Evolutionary conservation across 2,113 vertebrate genomes (phyloP).

Genomic region (Neolamprologus modestus): DNA sequence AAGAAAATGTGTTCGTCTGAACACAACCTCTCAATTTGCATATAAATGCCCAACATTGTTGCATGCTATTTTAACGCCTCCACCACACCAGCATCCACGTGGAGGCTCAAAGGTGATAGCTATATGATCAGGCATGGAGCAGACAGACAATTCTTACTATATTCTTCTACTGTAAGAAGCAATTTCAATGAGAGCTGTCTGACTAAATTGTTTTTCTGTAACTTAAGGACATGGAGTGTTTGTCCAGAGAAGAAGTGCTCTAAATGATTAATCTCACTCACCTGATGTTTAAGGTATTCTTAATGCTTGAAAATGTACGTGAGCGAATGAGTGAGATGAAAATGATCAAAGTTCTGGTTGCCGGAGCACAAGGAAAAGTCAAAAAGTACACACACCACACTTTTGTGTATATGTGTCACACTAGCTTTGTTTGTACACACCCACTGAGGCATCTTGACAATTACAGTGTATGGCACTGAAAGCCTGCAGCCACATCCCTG

Average conservation of each 20-base stretch:
- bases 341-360: not conserved
- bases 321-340: not conserved
- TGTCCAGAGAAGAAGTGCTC: not conserved
- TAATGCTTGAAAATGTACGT: not conserved
- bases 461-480: conserved; percentile 61
- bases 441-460: conserved; percentile 46
- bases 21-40: not conserved
- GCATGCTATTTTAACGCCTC: not conserved
- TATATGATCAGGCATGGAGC: not conserved
- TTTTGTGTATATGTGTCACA: not conserved
- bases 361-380: not conserved
- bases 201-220: not conserved
- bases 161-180: not conserved
- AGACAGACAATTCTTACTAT: not conserved
- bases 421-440: not conserved
- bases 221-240: not conserved
- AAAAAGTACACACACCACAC: not conserved
- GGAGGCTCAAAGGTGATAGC: not conserved
- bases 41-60: not conserved
- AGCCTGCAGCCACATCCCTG: conserved; percentile 59
- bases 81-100: not conserved
- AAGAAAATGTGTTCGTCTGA: not conserved
- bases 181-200: not conserved
- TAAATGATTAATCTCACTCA: not conserved
- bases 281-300: not conserved